phyloP scores from a whole-genome alignment of 2,113 vertebrate species.

The Oreochromis spilurus region DNA sequence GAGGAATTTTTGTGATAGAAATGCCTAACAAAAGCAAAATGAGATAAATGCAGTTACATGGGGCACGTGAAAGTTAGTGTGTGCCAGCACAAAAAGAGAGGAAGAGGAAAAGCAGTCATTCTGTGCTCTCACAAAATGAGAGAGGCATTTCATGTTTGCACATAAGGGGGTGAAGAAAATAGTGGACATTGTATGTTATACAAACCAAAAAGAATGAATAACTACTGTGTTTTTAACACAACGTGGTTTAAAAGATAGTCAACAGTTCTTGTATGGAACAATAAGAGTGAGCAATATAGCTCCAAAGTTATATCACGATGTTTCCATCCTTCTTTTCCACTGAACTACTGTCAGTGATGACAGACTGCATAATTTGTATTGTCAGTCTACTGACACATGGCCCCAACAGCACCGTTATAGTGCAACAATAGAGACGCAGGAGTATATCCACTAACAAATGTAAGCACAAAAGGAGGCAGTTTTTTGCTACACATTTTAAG shows the following conservation, averaged over 20 bases:
- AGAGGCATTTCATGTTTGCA: neutral
- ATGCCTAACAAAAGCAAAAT: neutral
- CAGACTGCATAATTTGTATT: rapidly evolving
- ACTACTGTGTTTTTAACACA: neutral
- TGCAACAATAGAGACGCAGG: neutral
- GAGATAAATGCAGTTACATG: neutral
- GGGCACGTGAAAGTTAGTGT: neutral
- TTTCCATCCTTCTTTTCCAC: neutral
- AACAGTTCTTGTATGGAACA: neutral
- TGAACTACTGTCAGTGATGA: neutral
- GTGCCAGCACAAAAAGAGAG: neutral
- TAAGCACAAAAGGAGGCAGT: neutral
- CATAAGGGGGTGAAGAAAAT: neutral
- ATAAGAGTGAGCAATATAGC: neutral
- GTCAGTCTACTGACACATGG: rapidly evolving
- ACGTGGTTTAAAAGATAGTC: neutral
- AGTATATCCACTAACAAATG: neutral
- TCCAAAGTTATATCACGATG: neutral
- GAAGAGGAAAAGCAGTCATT: neutral
- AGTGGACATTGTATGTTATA: neutral
- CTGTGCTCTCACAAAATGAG: neutral
- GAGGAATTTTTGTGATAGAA: neutral
- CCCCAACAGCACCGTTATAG: neutral
- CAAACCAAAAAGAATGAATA: neutral
- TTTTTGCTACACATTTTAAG: neutral